Conservation (phyloP, 2,888 invertebrate genomes). For the Tridacna crocea region DNA sequence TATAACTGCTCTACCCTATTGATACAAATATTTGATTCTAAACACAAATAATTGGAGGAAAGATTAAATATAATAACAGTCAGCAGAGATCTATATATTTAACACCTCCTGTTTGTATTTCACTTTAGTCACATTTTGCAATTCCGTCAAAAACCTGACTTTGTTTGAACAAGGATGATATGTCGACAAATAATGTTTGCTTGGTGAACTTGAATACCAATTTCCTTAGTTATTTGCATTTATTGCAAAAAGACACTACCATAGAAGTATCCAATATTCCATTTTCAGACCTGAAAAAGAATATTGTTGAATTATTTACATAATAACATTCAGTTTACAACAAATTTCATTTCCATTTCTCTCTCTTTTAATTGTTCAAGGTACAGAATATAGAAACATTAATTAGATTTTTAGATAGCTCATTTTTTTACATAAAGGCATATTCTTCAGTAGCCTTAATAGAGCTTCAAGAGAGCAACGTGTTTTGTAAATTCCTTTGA, state of each 20-base stretch:
- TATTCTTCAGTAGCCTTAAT: neutral
- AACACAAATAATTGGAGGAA: conserved; percentile 27
- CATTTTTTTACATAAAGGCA: conserved; percentile 3
- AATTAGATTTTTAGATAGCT: conserved; percentile 16
- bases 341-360: conserved; percentile 16
- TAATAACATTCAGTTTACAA: conserved; percentile 7
- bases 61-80: conserved; percentile 38
- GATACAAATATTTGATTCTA: conserved; percentile 1
- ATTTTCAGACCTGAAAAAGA: conserved; percentile 13
- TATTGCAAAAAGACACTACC: conserved; percentile 10
- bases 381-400: conserved; percentile 34
- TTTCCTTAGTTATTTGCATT: conserved; percentile 18
- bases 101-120: conserved; percentile 36
- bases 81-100: conserved; percentile 23
- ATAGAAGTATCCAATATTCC: conserved; percentile 20
- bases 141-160: conserved; percentile 45
- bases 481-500: neutral
- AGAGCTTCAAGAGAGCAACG: neutral
- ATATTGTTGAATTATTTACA: conserved; percentile 17
- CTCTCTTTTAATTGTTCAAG: conserved; percentile 12
- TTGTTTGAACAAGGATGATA: conserved; percentile 36
- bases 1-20: no score
- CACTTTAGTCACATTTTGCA: conserved; percentile 46
- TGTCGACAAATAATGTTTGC: conserved; percentile 40
- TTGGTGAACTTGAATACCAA: conserved; percentile 30